Conservation (phyloP, 2,113 vertebrate species). For the Callocephalon fimbriatum region DNA sequence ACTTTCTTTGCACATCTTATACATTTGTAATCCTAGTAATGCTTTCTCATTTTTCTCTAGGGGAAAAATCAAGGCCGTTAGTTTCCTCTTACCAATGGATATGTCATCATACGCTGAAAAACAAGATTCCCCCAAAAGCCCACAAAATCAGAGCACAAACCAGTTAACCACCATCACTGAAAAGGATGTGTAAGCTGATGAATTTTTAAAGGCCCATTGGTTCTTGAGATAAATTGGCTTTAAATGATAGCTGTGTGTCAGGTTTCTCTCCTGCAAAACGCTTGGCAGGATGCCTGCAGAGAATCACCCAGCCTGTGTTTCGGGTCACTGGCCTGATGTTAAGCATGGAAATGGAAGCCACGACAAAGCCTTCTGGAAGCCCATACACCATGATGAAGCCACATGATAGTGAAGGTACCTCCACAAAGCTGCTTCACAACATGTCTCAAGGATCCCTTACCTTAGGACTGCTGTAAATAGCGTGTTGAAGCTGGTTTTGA, state of each 20-base stretch:
- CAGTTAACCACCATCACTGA: constrained; percentile 78
- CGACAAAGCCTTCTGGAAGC: not conserved
- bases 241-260: constrained; percentile 17
- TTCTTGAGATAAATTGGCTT: not conserved
- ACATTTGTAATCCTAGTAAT: not conserved
- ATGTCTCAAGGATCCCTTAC: not conserved
- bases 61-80: constrained; percentile 90
- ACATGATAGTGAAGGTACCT: not conserved
- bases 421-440: not conserved
- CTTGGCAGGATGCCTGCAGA: constrained; percentile 42
- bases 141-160: constrained; percentile 68
- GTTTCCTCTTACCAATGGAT: constrained; percentile 89
- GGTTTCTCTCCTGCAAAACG: constrained; percentile 57
- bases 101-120: constrained; percentile 75
- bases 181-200: constrained; percentile 76
- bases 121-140: constrained; percentile 72
- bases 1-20: not conserved
- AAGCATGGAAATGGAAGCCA: constrained; percentile 3
- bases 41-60: constrained; percentile 72
- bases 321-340: constrained; percentile 29
- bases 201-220: constrained; percentile 68
- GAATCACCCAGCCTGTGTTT: not conserved
- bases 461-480: not conserved
- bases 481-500: not conserved
- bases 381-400: not conserved